Conservation (phyloP, 2,797 vertebrate genomes). For the Cirrhinus molitorella region DNA sequence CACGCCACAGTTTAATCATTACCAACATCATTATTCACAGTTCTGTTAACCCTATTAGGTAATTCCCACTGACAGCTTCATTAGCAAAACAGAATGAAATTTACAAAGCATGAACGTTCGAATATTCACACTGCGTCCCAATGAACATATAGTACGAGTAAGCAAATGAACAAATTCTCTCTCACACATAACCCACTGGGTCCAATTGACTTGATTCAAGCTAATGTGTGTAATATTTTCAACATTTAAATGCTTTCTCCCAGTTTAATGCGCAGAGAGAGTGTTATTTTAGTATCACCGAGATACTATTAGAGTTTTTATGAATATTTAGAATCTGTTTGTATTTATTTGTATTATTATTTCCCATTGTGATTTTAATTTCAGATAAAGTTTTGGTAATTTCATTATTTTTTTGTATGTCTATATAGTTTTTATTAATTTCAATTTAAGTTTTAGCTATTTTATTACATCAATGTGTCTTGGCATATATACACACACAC, state of each 20-base stretch:
- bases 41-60: constrained; percentile 46
- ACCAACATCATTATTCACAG: constrained; percentile 46
- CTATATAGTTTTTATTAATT: too few relatives aligned
- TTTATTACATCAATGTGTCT: too few relatives aligned
- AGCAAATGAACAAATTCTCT: constrained; percentile 16
- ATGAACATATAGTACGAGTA: constrained; percentile 7
- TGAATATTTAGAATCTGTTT: neutral
- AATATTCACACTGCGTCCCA: constrained; percentile 25
- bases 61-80: constrained; percentile 47
- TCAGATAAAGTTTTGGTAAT: neutral
- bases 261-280: neutral
- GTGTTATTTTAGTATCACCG: neutral
- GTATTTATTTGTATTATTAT: too few relatives aligned
- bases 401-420: too few relatives aligned
- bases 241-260: neutral
- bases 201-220: constrained; percentile 26
- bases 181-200: constrained; percentile 25
- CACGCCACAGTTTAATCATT: constrained; percentile 29
- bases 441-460: too few relatives aligned
- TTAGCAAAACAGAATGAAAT: constrained; percentile 44
- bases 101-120: constrained; percentile 43
- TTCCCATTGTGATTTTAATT: neutral
- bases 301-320: neutral
- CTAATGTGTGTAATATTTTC: constrained; percentile 9
- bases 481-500: too few relatives aligned